phyloP scores from a whole-genome alignment of 2,113 vertebrate species.

The Tetraodon nigroviridis region DNA sequence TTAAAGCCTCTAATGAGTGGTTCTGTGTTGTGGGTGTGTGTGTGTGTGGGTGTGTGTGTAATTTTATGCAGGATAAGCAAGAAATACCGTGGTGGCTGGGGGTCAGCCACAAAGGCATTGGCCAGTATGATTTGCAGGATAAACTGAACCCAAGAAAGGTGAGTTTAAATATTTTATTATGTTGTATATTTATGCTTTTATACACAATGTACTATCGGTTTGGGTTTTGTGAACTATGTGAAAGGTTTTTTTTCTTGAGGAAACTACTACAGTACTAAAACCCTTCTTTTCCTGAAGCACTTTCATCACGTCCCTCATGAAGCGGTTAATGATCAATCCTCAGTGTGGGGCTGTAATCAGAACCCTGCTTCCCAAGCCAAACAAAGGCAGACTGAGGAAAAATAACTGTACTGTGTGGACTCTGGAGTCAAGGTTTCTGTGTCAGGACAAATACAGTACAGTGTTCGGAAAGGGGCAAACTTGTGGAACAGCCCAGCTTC shows the following conservation, averaged over 20 bases:
- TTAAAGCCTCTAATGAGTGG: slow-evolving; percentile 44
- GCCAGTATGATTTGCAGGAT: slow-evolving; percentile 95
- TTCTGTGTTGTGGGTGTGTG: slow-evolving; percentile 7
- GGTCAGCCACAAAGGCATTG: slow-evolving; percentile 95
- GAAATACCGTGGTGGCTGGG: slow-evolving; percentile 98
- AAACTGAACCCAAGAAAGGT: slow-evolving; percentile 96
- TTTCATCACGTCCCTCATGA: slow-evolving; percentile 14
- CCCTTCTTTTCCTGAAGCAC: neutral
- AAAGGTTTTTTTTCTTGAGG: neutral
- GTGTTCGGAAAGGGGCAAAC: neutral
- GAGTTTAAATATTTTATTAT: slow-evolving; percentile 21
- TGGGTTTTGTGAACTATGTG: neutral
- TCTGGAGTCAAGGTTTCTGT: slow-evolving; percentile 30
- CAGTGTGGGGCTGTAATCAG: slow-evolving; percentile 43
- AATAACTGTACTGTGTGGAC: slow-evolving; percentile 13
- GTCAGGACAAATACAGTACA: slow-evolving; percentile 11
- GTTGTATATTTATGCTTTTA: neutral
- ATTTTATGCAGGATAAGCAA: slow-evolving; percentile 88
- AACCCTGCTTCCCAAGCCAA: slow-evolving; percentile 44
- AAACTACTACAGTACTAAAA: neutral
- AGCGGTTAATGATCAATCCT: slow-evolving; percentile 63
- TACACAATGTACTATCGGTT: too few species aligned
- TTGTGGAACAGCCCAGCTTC: neutral
- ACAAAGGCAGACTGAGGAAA: slow-evolving; percentile 29
- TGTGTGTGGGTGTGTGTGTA: slow-evolving; percentile 10